Conservation (phyloP, 2,797 vertebrate species). For the Epinephelus awoara region DNA sequence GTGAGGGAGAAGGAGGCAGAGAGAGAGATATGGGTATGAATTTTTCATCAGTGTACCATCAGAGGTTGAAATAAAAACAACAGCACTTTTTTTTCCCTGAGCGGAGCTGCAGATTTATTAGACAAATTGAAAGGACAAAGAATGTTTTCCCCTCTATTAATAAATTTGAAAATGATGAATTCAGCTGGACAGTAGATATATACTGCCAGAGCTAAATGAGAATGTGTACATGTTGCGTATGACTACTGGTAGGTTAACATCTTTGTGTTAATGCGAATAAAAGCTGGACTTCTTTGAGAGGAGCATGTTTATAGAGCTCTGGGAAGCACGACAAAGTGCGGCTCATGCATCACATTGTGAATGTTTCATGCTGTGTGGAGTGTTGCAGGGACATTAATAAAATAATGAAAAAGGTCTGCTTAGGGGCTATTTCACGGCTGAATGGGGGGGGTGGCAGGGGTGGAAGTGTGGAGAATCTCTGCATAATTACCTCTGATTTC, state of each 20-base stretch:
- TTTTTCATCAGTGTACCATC: constrained; percentile 68
- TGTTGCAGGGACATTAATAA: constrained; percentile 44
- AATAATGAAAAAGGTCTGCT: constrained; percentile 37
- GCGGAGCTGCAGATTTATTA: constrained; percentile 52
- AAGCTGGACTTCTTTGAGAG: neutral
- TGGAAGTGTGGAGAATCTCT: constrained; percentile 49
- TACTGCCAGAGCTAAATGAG: constrained; percentile 1
- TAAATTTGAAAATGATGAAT: constrained; percentile 21
- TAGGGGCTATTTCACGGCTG: constrained; percentile 56
- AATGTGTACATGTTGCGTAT: neutral
- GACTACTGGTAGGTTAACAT: neutral
- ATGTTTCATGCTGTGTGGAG: constrained; percentile 31
- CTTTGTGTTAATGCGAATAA: neutral
- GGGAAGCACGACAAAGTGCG: constrained; percentile 17
- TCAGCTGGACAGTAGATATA: constrained; percentile 13
- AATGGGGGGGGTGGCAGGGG: constrained; percentile 12
- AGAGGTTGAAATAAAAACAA: constrained; percentile 63
- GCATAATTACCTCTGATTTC: constrained; percentile 56
- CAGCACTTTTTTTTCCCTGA: constrained; percentile 2
- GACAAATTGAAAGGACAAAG: constrained; percentile 17
- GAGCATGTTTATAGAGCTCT: neutral
- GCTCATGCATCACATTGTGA: constrained; percentile 33
- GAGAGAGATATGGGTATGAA: constrained; percentile 51
- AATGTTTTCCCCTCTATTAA: constrained; percentile 28
- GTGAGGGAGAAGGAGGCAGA: constrained; percentile 4